phyloP scores from a whole-genome alignment of 1,140 invertebrate genomes.

The Lethocerus indicus region DNA sequence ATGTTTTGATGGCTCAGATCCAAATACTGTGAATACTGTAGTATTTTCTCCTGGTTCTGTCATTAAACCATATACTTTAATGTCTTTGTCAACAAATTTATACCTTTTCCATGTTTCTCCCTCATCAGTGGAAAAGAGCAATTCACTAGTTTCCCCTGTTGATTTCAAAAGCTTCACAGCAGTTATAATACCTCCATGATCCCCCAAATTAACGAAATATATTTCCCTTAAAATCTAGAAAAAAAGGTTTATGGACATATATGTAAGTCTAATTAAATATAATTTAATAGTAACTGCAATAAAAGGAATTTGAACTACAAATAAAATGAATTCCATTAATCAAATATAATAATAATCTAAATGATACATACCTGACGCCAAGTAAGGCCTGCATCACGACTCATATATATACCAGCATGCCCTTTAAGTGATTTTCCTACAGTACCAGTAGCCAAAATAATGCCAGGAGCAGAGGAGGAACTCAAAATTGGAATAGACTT shows the following conservation, averaged over 20 bases:
- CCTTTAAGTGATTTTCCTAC: conserved; percentile 62
- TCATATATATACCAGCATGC: conserved; percentile 56
- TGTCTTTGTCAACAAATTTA: conserved; percentile 48
- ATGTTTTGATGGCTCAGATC: conserved; percentile 53
- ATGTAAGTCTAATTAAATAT: too few species aligned
- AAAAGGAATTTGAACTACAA: too few species aligned
- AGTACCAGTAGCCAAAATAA: conserved; percentile 72
- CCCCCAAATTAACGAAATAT: conserved; percentile 77
- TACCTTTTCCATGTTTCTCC: conserved; percentile 60
- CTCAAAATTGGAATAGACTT: conserved; percentile 67
- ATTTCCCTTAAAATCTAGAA: conserved; percentile 51
- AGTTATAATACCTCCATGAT: conserved; percentile 75
- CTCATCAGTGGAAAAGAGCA: conserved; percentile 73
- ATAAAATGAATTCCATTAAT: not conserved
- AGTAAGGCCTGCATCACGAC: conserved; percentile 63
- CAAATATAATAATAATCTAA: not conserved
- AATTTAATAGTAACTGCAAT: too few species aligned
- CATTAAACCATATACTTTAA: conserved; percentile 70
- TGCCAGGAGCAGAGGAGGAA: conserved; percentile 68
- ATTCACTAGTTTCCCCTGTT: conserved; percentile 50
- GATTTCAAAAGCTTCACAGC: conserved; percentile 65
- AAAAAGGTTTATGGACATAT: conserved; percentile 3
- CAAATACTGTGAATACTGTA: conserved; percentile 81
- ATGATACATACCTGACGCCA: conserved; percentile 50
- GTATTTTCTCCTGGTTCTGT: conserved; percentile 85